phyloP scores from a whole-genome alignment of 2,113 vertebrate genomes.

The Cettia cetti region DNA sequence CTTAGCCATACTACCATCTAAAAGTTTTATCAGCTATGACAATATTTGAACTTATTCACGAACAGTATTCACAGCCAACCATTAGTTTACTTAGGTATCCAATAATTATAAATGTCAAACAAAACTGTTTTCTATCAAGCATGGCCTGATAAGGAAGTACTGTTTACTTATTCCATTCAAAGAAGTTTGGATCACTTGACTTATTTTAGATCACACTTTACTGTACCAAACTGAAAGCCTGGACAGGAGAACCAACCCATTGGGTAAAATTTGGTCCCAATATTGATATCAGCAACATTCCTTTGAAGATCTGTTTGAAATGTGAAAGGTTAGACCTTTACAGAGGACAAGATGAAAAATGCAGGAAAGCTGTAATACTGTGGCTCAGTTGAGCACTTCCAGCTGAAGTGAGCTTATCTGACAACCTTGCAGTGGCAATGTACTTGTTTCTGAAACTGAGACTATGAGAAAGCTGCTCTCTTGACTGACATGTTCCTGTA shows the following conservation, averaged over 20 bases:
- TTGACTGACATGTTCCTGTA: neutral
- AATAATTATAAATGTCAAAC: neutral
- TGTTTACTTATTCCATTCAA: neutral
- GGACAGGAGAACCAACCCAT: neutral
- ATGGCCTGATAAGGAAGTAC: neutral
- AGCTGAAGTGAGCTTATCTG: neutral
- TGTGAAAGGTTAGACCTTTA: neutral
- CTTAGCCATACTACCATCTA: neutral
- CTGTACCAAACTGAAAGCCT: neutral
- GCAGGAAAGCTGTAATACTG: neutral
- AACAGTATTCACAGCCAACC: neutral
- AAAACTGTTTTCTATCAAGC: neutral
- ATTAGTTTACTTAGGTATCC: neutral
- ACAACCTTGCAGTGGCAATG: neutral
- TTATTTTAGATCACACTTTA: neutral
- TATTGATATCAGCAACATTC: neutral
- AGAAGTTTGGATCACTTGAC: neutral
- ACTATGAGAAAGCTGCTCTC: neutral
- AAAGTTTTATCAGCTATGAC: neutral
- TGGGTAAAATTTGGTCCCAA: neutral
- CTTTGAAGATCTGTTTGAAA: neutral
- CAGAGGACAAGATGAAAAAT: neutral
- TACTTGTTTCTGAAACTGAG: neutral
- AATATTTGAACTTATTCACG: neutral
- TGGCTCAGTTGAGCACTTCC: neutral